Conservation (phyloP, 2,888 invertebrate species). For the Tanaodytes sp. region DNA sequence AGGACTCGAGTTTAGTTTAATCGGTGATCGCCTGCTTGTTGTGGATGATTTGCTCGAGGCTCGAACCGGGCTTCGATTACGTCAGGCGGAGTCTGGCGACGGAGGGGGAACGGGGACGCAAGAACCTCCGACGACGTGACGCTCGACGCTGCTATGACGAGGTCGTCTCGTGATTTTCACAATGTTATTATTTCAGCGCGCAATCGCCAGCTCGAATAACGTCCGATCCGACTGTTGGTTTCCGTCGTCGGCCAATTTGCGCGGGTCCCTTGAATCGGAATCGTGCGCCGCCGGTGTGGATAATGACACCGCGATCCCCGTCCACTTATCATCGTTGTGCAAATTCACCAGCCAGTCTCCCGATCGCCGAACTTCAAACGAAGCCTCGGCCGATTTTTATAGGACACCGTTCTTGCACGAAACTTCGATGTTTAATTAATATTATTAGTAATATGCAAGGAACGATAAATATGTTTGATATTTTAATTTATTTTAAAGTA, state of each 20-base stretch:
- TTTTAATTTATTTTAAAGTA: too few species aligned
- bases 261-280: constrained; percentile 23
- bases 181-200: constrained; percentile 61
- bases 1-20: constrained; percentile 71
- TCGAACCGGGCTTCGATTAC: constrained; percentile 63
- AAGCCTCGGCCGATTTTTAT: constrained; percentile 19
- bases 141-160: constrained; percentile 36
- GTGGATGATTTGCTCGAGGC: constrained; percentile 45
- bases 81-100: constrained; percentile 56
- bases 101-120: background rate
- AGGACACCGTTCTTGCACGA: constrained; percentile 25
- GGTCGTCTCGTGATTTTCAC: constrained; percentile 64
- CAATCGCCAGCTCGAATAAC: constrained; percentile 5
- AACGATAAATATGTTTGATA: too few species aligned
- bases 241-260: constrained; percentile 18
- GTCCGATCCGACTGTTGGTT: constrained; percentile 19
- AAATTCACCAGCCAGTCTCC: constrained; percentile 25
- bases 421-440: too few species aligned
- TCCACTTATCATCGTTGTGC: constrained; percentile 36
- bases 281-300: constrained; percentile 53
- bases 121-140: constrained; percentile 39
- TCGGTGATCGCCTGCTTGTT: constrained; percentile 68
- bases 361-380: too few species aligned
- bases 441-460: too few species aligned
- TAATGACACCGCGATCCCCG: constrained; percentile 31